Conservation (phyloP, 2,113 vertebrate genomes). For the Aix galericulata region DNA sequence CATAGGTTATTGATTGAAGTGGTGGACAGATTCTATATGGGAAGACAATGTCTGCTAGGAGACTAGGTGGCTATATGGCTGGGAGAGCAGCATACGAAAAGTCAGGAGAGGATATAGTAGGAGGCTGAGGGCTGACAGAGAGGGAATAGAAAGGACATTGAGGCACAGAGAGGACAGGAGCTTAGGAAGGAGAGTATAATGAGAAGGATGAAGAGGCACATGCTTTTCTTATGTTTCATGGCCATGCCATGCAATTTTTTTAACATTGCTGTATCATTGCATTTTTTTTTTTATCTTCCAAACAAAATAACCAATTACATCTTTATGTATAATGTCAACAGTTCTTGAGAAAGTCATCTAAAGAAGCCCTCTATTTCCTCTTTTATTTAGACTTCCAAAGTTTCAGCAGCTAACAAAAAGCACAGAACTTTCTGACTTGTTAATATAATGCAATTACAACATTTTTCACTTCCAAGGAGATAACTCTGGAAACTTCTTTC, state of each 20-base stretch:
- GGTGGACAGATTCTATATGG: no score
- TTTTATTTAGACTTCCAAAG: neutral
- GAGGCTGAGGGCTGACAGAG: fast-evolving
- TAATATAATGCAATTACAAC: neutral
- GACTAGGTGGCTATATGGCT: fast-evolving
- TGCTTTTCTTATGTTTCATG: neutral
- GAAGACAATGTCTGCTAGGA: neutral
- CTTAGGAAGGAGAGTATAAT: neutral
- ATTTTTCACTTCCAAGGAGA: neutral
- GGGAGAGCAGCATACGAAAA: fast-evolving
- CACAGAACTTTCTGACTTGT: neutral
- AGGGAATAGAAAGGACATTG: neutral
- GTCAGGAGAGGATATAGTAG: neutral
- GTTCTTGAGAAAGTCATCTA: neutral
- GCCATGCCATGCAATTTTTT: neutral
- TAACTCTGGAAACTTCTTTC: neutral
- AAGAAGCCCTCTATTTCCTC: neutral
- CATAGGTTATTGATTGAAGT: fast-evolving
- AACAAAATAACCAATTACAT: neutral
- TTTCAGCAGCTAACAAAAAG: neutral
- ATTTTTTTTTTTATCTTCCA: neutral
- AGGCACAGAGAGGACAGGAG: fast-evolving
- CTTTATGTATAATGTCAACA: neutral
- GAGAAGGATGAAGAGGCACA: neutral
- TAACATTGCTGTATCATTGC: neutral